phyloP scores from a whole-genome alignment of 2,888 invertebrate species.

The Callyntrura sp. region DNA sequence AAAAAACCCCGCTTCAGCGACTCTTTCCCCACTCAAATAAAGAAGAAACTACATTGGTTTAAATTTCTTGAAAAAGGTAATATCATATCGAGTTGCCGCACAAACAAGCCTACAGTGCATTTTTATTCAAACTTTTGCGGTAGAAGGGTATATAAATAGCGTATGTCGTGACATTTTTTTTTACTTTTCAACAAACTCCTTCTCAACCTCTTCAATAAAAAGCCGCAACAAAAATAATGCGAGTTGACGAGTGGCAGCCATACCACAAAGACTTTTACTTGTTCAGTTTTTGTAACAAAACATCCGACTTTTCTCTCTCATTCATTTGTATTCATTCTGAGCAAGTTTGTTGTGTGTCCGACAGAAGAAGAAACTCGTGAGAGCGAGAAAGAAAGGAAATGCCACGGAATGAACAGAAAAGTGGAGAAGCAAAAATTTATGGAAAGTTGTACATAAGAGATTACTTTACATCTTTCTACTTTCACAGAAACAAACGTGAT shows the following conservation, averaged over 20 bases:
- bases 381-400: slow-evolving; percentile 9
- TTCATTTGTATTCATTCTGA: slow-evolving; percentile 69
- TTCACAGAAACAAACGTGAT: not conserved
- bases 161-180: slow-evolving; percentile 16
- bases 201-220: slow-evolving; percentile 36
- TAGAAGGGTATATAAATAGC: not conserved
- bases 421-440: slow-evolving; percentile 29
- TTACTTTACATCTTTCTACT: slow-evolving; percentile 13
- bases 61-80: slow-evolving; percentile 29
- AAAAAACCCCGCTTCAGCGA: not conserved
- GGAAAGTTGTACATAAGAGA: slow-evolving; percentile 42
- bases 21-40: not conserved
- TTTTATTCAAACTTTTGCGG: slow-evolving; percentile 10
- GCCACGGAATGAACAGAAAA: slow-evolving; percentile 15
- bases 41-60: slow-evolving; percentile 7
- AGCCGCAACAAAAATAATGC: not conserved
- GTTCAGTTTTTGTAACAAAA: slow-evolving; percentile 25
- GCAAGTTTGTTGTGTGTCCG: slow-evolving; percentile 43
- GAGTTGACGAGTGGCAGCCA: slow-evolving; percentile 47
- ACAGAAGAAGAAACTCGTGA: slow-evolving; percentile 51
- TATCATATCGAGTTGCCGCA: slow-evolving; percentile 9
- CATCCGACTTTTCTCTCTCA: not conserved
- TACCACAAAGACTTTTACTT: slow-evolving; percentile 21
- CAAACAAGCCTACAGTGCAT: not conserved
- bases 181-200: not conserved